Evolutionary conservation across 2,888 invertebrate genomes (phyloP).

Genomic region (Dascillus cervinus): DNA sequence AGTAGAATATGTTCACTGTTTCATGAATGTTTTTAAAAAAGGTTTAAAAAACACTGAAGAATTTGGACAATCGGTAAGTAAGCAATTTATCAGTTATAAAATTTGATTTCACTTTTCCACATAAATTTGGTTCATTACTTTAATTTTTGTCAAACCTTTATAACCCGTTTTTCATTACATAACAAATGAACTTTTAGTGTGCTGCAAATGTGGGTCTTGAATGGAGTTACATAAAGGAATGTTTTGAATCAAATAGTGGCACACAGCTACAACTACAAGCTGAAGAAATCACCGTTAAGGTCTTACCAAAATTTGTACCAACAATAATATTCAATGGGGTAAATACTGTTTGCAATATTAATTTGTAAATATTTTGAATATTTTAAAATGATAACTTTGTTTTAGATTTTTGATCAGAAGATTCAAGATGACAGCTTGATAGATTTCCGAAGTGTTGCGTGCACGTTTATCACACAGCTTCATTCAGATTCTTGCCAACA

Average conservation of each 20-base stretch:
- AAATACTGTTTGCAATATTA: constrained; percentile 25
- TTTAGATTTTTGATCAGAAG: constrained; percentile 39
- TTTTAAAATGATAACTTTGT: constrained; percentile 7
- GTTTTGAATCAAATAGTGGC: constrained; percentile 40
- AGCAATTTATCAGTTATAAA: neutral
- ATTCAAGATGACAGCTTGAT: constrained; percentile 41
- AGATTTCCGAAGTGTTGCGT: constrained; percentile 41
- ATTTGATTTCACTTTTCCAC: neutral
- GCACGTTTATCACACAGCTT: constrained; percentile 24
- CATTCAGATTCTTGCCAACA: constrained; percentile 12
- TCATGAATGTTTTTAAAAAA: constrained; percentile 30
- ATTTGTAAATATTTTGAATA: neutral
- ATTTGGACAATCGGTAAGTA: constrained; percentile 25
- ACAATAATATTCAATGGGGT: constrained; percentile 47
- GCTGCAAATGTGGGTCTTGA: constrained; percentile 36
- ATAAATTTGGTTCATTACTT: neutral
- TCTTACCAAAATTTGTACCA: constrained; percentile 46
- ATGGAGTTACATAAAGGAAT: constrained; percentile 35
- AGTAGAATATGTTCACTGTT: constrained; percentile 35
- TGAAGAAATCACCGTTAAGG: constrained; percentile 41
- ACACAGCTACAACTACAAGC: constrained; percentile 43
- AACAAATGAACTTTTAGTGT: constrained; percentile 32
- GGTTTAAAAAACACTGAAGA: constrained; percentile 15
- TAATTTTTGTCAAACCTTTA: neutral
- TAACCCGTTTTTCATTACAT: neutral